phyloP scores from a whole-genome alignment of 2,888 invertebrate genomes.

The Sympetrum striolatum region DNA sequence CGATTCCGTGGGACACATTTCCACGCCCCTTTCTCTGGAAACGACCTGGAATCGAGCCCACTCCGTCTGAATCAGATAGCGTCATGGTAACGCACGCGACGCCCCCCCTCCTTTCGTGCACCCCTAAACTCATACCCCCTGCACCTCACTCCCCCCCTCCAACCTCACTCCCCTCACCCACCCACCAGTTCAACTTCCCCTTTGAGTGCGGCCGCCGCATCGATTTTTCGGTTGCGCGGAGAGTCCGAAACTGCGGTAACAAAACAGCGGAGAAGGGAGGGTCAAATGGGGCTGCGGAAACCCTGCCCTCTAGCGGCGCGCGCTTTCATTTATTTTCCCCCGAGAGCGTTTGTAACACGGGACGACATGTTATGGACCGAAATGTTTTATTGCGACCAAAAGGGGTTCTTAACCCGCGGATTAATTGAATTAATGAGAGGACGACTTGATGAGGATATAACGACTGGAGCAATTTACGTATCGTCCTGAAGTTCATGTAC shows the following conservation, averaged over 20 bases:
- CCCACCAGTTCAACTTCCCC: neutral
- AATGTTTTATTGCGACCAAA: neutral
- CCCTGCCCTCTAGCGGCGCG: too few species aligned
- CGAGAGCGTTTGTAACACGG: neutral
- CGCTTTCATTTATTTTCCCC: too few species aligned
- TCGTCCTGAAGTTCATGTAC: too few species aligned
- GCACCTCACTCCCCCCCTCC: too few species aligned
- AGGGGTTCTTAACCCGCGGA: neutral
- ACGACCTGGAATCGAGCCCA: neutral
- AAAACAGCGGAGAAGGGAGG: neutral
- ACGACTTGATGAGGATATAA: too few species aligned
- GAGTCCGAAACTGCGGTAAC: neutral
- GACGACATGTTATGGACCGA: neutral
- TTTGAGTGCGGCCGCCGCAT: neutral
- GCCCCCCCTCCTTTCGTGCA: neutral
- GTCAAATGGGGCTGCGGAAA: neutral
- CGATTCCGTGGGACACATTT: neutral
- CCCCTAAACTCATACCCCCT: too few species aligned
- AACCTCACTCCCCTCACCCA: too few species aligned
- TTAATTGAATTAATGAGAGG: neutral
- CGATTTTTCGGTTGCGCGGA: neutral
- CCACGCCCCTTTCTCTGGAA: neutral
- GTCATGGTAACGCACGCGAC: neutral
- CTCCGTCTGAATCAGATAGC: constrained; percentile 25
- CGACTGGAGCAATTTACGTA: too few species aligned